A percentile compares a stretch with the other conserved stretches of the same genome.
These are phyloP conservation scores for Leptogaster cylindrica DNA, from an alignment of 2,888 invertebrate genomes.

Conservation along the genomic window DNA sequence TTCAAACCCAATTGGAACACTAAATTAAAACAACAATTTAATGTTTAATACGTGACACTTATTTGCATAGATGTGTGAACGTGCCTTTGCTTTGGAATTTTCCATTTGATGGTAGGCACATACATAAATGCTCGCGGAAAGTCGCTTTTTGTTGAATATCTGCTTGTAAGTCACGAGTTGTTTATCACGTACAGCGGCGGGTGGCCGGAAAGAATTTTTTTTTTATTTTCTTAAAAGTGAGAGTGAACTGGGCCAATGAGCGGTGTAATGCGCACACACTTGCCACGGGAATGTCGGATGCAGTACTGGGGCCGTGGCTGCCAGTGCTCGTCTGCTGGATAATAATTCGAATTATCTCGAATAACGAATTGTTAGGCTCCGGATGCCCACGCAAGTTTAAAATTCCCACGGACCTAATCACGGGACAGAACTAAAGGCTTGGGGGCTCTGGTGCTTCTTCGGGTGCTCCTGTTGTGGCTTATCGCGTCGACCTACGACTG, in stretches of 20 bases:
- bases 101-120: conserved; percentile 42
- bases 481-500: conserved; percentile 51
- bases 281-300: conserved; percentile 24
- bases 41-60: conserved; percentile 36
- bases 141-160: conserved; percentile 17
- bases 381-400: conserved; percentile 5
- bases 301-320: too few species aligned
- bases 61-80: conserved; percentile 37
- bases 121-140: conserved; percentile 33
- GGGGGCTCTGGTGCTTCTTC: conserved; percentile 7
- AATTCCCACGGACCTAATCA: background rate
- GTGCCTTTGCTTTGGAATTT: conserved; percentile 42
- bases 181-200: conserved; percentile 32
- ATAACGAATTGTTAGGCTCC: background rate
- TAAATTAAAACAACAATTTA: conserved; percentile 24
- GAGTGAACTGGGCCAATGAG: conserved; percentile 44
- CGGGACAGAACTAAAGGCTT: conserved; percentile 13
- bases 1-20: conserved; percentile 21
- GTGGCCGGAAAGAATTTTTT: conserved; percentile 32
- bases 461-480: background rate
- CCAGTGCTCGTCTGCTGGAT: too few species aligned
- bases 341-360: background rate
- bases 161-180: conserved; percentile 39
- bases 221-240: conserved; percentile 45
- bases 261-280: conserved; percentile 43